Evolutionary conservation across 2,113 vertebrate species (phyloP).

Genomic region (Gambusia affinis): DNA sequence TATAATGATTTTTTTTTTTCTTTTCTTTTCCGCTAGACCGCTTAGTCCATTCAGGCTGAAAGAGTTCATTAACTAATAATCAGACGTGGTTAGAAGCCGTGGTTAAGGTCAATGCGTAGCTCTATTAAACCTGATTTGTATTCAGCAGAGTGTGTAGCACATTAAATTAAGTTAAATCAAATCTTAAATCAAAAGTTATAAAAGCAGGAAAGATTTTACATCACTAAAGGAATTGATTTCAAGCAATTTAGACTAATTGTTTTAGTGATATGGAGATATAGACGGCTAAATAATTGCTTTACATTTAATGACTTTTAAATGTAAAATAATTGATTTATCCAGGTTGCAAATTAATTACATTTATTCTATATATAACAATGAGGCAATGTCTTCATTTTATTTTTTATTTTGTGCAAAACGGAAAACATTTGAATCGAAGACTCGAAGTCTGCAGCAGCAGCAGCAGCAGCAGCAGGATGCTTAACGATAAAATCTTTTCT

Average conservation of each 20-base stretch:
- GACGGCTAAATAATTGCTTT: neutral
- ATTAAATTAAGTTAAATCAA: conserved; percentile 64
- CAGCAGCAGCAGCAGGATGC: neutral
- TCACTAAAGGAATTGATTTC: conserved; percentile 6
- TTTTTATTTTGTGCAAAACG: neutral
- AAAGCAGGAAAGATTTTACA: conserved; percentile 41
- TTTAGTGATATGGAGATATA: neutral
- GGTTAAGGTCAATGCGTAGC: conserved; percentile 68
- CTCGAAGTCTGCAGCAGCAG: conserved; percentile 12
- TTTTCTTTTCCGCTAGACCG: conserved; percentile 63
- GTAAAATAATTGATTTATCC: too few species aligned
- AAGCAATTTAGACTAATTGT: neutral
- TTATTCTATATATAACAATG: too few species aligned
- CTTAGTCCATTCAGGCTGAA: conserved; percentile 72
- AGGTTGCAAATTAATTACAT: too few species aligned
- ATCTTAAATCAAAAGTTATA: conserved; percentile 51
- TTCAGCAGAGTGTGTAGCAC: conserved; percentile 73
- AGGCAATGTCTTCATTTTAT: too few species aligned
- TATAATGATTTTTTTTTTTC: conserved; percentile 72
- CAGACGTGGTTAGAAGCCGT: conserved; percentile 53
- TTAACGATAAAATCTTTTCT: conserved; percentile 48
- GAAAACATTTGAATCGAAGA: neutral
- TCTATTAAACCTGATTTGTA: conserved; percentile 71
- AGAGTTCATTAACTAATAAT: conserved; percentile 76
- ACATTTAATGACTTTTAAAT: neutral